These are phyloP conservation scores for Sylvia atricapilla DNA, from an alignment of 2,113 vertebrate species.

Conservation along the genomic window DNA sequence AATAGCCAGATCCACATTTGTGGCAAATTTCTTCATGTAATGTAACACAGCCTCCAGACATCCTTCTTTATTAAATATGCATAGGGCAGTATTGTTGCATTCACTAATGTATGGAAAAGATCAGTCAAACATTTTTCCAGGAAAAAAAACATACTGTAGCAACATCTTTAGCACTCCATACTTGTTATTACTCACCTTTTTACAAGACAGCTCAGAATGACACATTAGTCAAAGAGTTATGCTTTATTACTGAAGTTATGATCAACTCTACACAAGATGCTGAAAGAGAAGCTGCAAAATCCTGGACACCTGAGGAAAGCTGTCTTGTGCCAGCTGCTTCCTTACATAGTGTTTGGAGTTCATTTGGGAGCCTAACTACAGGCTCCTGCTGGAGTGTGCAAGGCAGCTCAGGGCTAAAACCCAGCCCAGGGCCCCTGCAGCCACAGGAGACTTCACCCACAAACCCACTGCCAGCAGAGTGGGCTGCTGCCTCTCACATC, in stretches of 20 bases:
- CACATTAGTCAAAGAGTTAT: neutral
- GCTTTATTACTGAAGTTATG: fast-evolving
- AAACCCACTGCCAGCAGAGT: neutral
- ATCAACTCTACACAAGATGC: neutral
- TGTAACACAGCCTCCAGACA: conserved; percentile 85
- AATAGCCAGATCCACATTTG: conserved; percentile 86
- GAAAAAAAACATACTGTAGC: neutral
- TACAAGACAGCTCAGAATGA: neutral
- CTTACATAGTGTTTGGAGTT: neutral
- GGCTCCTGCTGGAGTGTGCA: neutral
- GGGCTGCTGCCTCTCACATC: neutral
- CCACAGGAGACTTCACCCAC: neutral
- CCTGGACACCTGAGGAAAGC: neutral
- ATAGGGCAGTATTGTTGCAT: conserved; percentile 86
- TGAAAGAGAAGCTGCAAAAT: neutral
- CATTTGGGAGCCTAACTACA: neutral
- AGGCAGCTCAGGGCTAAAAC: neutral
- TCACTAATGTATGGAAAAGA: conserved; percentile 76
- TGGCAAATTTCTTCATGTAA: conserved; percentile 83
- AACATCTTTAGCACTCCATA: neutral
- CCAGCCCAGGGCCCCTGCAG: neutral
- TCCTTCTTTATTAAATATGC: conserved; percentile 88
- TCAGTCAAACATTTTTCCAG: neutral
- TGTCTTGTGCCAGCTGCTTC: neutral
- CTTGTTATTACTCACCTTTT: neutral